A percentile compares a stretch with the other conserved stretches of the same genome.
These are phyloP conservation scores for Xiphorhynchus elegans DNA, from an alignment of 2,113 vertebrate genomes.

Conservation along the genomic window DNA sequence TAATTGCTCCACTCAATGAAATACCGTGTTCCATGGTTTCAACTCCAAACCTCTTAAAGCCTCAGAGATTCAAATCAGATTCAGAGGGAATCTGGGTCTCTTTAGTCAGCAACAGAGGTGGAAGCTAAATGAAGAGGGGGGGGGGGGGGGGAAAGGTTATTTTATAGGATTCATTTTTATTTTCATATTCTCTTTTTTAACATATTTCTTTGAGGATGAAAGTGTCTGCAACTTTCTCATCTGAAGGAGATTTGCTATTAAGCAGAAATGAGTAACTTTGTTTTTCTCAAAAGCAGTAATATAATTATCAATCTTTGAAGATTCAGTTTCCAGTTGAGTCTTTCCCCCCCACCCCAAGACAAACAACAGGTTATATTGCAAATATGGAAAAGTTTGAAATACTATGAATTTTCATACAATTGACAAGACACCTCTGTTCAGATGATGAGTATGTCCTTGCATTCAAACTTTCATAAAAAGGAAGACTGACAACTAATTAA, in stretches of 20 bases:
- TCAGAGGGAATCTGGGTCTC: background rate
- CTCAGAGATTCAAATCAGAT: background rate
- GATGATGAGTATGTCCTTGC: background rate
- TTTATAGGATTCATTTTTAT: background rate
- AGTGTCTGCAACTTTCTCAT: background rate
- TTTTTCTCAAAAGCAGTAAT: background rate
- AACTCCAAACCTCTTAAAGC: background rate
- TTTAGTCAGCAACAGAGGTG: background rate
- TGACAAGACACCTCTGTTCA: background rate
- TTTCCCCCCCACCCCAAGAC: rapidly evolving
- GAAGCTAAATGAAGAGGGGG: background rate
- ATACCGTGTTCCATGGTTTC: background rate
- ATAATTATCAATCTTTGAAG: background rate
- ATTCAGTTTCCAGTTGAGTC: background rate
- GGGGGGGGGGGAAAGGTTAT: background rate
- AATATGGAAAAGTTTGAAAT: background rate
- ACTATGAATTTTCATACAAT: background rate
- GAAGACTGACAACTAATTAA: background rate
- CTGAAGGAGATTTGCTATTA: background rate
- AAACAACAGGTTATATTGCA: background rate
- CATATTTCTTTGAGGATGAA: background rate
- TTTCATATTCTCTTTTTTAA: background rate
- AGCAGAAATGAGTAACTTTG: background rate
- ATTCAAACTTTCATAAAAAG: background rate
- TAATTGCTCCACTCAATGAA: background rate